Evolutionary conservation across 2,113 vertebrate genomes (phyloP), one percentile per base, ranked within the genome.

Genomic region (Chascanopsetta lugubris): DNA sequence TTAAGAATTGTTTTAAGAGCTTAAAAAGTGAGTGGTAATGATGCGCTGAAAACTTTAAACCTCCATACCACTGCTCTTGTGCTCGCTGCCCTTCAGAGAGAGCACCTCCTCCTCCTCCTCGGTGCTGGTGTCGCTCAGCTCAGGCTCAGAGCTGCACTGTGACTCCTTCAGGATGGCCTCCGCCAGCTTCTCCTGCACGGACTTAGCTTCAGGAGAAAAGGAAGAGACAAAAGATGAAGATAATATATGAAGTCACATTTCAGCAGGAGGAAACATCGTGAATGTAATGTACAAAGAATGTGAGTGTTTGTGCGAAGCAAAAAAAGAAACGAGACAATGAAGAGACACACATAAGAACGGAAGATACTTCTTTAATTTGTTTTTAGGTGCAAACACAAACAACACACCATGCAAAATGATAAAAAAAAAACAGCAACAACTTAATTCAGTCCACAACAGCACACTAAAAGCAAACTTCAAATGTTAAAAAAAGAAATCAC

Each of bases 121-220:
- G 0, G 88, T 78, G 29, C 76, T 86, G 55, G 83, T 87, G 84
- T 90, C 89, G 45, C 86, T 92, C 60, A 91, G 59, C 49, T 93
- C 89, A 1, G 91, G 86, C 27, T 92, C 90, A 26, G 86, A 89
- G 71, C 80, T 79, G 72, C 79, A 66, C 7, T 59, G 75, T 8
- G 61, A 54, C 69, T 79, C 75, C 2, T 86, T 82, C 72, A 82
- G 77, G 50, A 88, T 77, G 27, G 89, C 89, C 24, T 88, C 92
- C 15, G 85, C 88, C 54, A 89, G 87, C 81, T 93, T 93, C 72
- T 94, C 90, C 89, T 93, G 93, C 54, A 92, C 93, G 86, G 89
- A 93, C 90, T 92, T 92, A 85, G 88, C 85, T 85, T 81, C n/a
- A n/a, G n/a, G 38, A 40, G 70, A 76, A 42, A 57, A 34, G 85